phyloP scores from a whole-genome alignment of 2,113 vertebrate genomes.

The Syrmaticus mikado region DNA sequence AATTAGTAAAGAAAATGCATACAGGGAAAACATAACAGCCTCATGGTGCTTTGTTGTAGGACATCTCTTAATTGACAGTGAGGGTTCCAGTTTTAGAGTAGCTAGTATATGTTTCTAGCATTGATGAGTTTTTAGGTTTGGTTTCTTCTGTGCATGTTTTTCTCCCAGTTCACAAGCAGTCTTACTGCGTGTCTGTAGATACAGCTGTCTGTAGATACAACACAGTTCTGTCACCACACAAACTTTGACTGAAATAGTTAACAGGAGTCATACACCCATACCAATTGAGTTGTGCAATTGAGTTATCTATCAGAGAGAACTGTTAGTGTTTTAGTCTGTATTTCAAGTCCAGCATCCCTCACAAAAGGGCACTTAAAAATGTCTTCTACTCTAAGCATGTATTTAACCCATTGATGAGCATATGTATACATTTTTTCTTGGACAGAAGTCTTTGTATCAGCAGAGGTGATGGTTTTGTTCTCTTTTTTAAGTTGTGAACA shows the following conservation, averaged over 20 bases:
- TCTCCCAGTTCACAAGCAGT: background rate
- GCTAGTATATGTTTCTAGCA: background rate
- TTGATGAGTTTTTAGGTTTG: rapidly evolving
- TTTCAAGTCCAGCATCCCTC: background rate
- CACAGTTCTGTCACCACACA: background rate
- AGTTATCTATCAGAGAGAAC: background rate
- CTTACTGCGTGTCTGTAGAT: too few species aligned
- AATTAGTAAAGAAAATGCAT: background rate
- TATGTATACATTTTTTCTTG: background rate
- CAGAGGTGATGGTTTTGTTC: background rate
- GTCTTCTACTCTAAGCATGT: background rate
- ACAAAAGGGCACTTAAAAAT: background rate
- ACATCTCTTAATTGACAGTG: background rate
- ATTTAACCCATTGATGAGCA: background rate
- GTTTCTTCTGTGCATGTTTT: rapidly evolving
- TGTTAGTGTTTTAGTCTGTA: background rate
- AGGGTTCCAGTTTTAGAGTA: background rate
- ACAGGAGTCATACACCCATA: background rate
- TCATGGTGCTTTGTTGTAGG: background rate
- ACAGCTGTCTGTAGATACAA: background rate
- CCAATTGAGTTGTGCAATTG: background rate
- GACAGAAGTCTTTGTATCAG: background rate
- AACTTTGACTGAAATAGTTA: rapidly evolving
- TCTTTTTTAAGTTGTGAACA: background rate
- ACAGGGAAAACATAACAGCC: rapidly evolving